Conservation (phyloP, 2,113 vertebrate genomes). For the Eupsittula cactorum region DNA sequence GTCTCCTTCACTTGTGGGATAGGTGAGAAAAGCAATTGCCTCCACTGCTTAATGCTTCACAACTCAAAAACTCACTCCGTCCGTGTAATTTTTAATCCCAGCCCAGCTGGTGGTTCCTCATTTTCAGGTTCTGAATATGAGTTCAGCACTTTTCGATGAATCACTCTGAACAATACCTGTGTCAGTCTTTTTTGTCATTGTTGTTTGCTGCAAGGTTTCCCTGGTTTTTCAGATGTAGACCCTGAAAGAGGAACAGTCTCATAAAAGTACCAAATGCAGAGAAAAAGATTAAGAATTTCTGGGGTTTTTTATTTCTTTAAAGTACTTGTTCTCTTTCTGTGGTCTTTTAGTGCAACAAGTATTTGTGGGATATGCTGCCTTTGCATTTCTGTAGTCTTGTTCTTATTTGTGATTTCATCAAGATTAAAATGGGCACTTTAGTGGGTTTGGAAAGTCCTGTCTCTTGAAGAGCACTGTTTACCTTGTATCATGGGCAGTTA, state of each 20-base stretch:
- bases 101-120: conserved; percentile 62
- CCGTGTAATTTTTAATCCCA: conserved; percentile 67
- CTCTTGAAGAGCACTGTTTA: not conserved
- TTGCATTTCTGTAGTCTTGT: not conserved
- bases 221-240: conserved; percentile 42
- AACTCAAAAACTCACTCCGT: conserved; percentile 52
- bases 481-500: not conserved
- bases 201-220: conserved; percentile 10
- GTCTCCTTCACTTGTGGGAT: conserved; percentile 51
- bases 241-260: conserved; percentile 43
- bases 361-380: not conserved
- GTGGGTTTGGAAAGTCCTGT: not conserved
- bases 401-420: conserved; percentile 37
- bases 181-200: conserved; percentile 17
- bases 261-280: conserved; percentile 51
- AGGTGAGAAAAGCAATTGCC: conserved; percentile 73
- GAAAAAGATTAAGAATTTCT: conserved; percentile 52
- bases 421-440: conserved; percentile 30
- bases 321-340: not conserved
- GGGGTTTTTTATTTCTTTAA: not conserved
- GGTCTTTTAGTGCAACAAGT: not conserved
- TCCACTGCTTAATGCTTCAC: conserved; percentile 46
- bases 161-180: conserved; percentile 62
- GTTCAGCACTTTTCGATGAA: conserved; percentile 72
- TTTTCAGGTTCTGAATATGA: conserved; percentile 66